Percentiles rank a stretch among this genome's conserved stretches.
Conservation (phyloP, 2,797 vertebrate species). For the Sphenopsis melanotis region DNA sequence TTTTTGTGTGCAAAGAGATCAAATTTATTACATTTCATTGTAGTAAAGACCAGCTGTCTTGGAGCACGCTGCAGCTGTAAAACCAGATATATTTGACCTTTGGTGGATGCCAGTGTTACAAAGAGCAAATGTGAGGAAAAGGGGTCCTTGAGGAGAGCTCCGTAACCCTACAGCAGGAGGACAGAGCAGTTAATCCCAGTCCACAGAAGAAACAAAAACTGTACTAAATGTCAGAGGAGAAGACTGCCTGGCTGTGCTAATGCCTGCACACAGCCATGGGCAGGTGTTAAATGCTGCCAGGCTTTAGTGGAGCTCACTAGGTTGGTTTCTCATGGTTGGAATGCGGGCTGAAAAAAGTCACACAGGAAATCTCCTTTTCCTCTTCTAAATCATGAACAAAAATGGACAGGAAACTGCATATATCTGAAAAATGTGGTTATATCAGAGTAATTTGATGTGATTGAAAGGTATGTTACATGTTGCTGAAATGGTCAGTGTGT, state of each 20-base stretch:
- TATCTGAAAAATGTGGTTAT: neutral
- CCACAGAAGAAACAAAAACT: neutral
- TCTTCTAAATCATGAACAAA: neutral
- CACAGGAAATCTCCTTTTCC: neutral
- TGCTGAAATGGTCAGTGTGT: neutral
- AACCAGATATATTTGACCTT: neutral
- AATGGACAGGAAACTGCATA: neutral
- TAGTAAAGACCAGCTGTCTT: neutral
- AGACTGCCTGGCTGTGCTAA: neutral
- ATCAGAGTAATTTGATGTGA: neutral
- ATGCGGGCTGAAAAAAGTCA: neutral
- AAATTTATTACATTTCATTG: neutral
- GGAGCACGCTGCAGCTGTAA: accelerated
- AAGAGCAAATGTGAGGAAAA: neutral
- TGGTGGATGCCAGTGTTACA: neutral
- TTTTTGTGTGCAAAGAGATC: neutral
- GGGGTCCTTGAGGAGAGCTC: neutral
- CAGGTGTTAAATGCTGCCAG: neutral
- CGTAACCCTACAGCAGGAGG: neutral
- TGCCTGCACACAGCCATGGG: neutral
- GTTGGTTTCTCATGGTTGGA: neutral
- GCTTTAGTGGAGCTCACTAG: neutral
- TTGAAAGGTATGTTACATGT: neutral
- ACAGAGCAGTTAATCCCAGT: neutral
- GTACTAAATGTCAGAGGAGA: neutral